phyloP scores from a whole-genome alignment of 2,113 vertebrate species.

The Columba livia region DNA sequence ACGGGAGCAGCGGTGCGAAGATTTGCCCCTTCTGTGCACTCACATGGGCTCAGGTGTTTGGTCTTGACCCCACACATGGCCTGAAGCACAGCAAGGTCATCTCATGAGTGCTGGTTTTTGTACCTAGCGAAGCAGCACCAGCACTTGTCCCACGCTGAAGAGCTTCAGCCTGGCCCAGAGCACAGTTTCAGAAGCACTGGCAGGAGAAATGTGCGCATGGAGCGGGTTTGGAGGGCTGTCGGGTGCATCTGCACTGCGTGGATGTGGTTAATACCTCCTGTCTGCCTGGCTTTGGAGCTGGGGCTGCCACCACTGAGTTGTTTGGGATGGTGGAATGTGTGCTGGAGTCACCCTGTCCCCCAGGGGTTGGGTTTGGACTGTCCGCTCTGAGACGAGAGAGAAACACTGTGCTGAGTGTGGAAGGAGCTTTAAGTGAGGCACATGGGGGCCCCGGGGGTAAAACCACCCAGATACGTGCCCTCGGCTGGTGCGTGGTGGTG shows the following conservation, averaged over 20 bases:
- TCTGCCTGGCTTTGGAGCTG: background rate
- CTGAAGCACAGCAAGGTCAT: background rate
- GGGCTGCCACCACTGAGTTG: background rate
- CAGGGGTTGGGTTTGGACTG: accelerated
- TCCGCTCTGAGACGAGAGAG: background rate
- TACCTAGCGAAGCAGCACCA: background rate
- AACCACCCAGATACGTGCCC: accelerated
- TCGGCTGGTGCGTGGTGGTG: background rate
- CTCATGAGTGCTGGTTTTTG: background rate
- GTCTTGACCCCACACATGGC: background rate
- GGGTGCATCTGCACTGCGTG: accelerated
- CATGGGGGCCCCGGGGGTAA: accelerated
- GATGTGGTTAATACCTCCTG: background rate
- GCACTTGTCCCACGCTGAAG: background rate
- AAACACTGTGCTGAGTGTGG: background rate
- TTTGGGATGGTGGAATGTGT: background rate
- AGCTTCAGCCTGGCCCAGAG: background rate
- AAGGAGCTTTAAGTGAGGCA: background rate
- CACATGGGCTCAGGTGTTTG: background rate
- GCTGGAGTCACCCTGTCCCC: background rate
- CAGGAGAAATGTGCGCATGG: background rate
- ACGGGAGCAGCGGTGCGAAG: background rate
- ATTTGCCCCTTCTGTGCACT: background rate
- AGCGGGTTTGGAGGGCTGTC: background rate
- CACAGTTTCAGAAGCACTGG: background rate